These are phyloP conservation scores for Meloe dianella DNA, from an alignment of 2,888 invertebrate genomes.

Conservation along the genomic window DNA sequence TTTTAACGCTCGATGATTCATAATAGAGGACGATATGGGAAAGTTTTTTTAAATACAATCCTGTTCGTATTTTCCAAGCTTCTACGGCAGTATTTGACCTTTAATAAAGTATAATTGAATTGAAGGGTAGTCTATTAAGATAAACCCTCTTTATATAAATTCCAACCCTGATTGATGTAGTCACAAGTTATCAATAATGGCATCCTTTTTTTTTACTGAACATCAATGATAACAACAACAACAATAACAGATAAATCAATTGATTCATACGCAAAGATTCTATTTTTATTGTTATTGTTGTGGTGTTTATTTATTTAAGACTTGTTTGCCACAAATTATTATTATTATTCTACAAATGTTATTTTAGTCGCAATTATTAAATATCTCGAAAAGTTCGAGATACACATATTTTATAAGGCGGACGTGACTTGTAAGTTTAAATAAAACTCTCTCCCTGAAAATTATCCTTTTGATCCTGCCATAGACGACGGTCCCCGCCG, in stretches of 20 bases:
- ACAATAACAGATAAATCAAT: not conserved
- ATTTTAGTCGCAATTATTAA: not conserved
- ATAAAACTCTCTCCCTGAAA: not conserved
- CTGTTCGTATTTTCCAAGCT: not conserved
- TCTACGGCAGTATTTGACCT: not conserved
- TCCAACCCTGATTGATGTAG: not conserved
- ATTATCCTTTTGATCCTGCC: not conserved
- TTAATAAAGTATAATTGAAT: not conserved
- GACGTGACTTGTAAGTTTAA: not conserved
- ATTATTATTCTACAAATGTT: not conserved
- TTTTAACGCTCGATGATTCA: not conserved
- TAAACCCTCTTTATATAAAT: not conserved
- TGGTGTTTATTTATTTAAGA: not conserved
- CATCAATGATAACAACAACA: no score
- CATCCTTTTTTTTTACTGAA: no score
- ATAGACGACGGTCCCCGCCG: not conserved
- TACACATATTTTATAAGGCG: not conserved
- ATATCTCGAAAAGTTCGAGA: not conserved
- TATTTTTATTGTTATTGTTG: not conserved
- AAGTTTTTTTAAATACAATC: not conserved
- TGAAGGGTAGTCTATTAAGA: not conserved
- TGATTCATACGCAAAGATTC: not conserved
- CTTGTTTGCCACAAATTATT: not conserved
- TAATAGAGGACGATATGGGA: not conserved
- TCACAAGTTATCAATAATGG: not conserved